Conservation (phyloP, 2,113 vertebrate genomes). For the Rhynchomys soricoides region DNA sequence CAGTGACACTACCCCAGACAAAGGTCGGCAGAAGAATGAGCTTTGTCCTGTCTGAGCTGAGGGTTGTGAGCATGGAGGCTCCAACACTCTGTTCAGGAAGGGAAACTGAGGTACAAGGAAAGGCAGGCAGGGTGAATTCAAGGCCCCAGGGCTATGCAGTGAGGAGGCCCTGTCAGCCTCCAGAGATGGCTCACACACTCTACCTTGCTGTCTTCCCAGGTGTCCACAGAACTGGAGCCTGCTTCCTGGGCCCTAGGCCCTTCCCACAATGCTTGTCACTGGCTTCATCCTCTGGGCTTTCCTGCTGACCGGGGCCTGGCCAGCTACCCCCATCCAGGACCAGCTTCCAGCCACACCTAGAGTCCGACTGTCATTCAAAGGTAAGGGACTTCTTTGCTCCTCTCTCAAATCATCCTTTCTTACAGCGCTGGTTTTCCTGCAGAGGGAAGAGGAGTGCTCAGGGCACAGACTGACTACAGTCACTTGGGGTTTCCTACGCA, state of each 20-base stretch:
- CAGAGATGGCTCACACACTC: background rate
- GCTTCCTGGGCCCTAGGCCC: constrained; percentile 49
- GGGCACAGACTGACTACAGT: background rate
- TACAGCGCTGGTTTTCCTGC: background rate
- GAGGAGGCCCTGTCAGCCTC: too few relatives aligned
- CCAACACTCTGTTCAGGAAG: background rate
- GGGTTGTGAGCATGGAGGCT: background rate
- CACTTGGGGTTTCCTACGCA: background rate
- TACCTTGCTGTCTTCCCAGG: constrained; percentile 68
- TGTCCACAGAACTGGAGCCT: constrained; percentile 43
- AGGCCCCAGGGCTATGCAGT: background rate
- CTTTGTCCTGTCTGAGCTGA: background rate
- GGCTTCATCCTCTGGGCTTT: constrained; percentile 85
- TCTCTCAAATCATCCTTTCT: background rate
- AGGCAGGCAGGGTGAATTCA: background rate
- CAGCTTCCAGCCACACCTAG: constrained; percentile 80
- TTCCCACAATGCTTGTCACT: constrained; percentile 85
- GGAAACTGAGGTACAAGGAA: background rate
- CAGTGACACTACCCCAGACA: background rate
- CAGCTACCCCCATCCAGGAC: constrained; percentile 83
- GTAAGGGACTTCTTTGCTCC: constrained; percentile 78
- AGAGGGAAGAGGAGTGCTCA: background rate
- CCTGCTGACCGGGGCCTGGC: constrained; percentile 87
- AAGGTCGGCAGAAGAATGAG: background rate
- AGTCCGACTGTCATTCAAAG: constrained; percentile 88